Evolutionary conservation across 1,140 invertebrate species (phyloP).

Genomic region (Alviniconcha marisindica): DNA sequence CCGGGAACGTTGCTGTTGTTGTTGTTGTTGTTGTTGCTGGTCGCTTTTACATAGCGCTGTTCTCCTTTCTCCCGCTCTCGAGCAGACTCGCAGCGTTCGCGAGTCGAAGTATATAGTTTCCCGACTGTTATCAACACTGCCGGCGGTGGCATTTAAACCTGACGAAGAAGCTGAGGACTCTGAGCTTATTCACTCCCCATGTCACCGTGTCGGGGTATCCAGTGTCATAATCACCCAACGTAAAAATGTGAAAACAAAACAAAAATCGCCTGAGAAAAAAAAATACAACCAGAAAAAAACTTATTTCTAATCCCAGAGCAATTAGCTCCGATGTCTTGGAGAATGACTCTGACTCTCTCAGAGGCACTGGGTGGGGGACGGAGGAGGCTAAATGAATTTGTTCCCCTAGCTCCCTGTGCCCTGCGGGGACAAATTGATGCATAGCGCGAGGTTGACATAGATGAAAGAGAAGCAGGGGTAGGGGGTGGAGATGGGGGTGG

Average conservation of each 20-base stretch:
- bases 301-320: slow-evolving; percentile 1
- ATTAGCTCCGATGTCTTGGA: slow-evolving; percentile 20
- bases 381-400: slow-evolving; percentile 7
- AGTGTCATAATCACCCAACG: slow-evolving; percentile 12
- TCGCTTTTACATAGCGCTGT: too few relatives aligned
- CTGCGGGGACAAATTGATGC: background rate
- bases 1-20: too few relatives aligned
- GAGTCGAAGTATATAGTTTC: too few relatives aligned
- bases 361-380: background rate
- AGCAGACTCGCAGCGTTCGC: too few relatives aligned
- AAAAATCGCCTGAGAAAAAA: too few relatives aligned
- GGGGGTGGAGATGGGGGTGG: background rate
- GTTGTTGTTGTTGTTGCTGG: too few relatives aligned
- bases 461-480: background rate
- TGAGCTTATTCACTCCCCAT: background rate
- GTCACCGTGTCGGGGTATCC: background rate
- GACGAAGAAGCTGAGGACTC: too few relatives aligned
- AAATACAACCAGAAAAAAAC: too few relatives aligned
- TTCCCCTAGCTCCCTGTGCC: background rate
- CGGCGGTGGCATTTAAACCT: too few relatives aligned
- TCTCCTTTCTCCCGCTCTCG: too few relatives aligned
- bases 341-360: slow-evolving; percentile 7
- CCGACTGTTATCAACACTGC: too few relatives aligned
- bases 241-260: background rate
- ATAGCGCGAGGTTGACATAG: background rate